Percentiles rank a stretch among this genome's conserved stretches.
These are phyloP conservation scores for Galleria mellonella DNA, from an alignment of 1,140 invertebrate species.

Conservation along the genomic window DNA sequence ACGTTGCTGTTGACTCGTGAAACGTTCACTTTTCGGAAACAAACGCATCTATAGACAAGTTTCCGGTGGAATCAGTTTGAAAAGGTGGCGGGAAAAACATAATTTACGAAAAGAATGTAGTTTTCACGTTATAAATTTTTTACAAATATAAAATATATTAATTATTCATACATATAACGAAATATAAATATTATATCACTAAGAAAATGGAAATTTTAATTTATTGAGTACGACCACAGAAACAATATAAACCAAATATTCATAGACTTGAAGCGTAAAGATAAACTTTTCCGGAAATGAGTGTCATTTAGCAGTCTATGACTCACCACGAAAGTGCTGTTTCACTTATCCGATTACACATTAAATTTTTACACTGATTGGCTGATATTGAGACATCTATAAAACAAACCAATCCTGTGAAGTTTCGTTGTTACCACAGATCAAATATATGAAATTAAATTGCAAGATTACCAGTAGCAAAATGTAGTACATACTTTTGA, in stretches of 20 bases:
- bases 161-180: slow-evolving; percentile 10
- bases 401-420: slow-evolving; percentile 22
- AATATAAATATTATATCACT: slow-evolving; percentile 16
- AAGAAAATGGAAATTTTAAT: neutral
- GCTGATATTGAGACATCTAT: slow-evolving; percentile 26
- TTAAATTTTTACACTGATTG: slow-evolving; percentile 1
- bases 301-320: slow-evolving; percentile 65
- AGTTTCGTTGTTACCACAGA: neutral
- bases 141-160: slow-evolving; percentile 1
- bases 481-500: no score
- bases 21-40: slow-evolving; percentile 73
- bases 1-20: slow-evolving; percentile 75
- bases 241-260: slow-evolving; percentile 20
- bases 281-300: slow-evolving; percentile 63
- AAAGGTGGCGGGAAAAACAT: slow-evolving; percentile 52
- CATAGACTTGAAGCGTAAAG: slow-evolving; percentile 17
- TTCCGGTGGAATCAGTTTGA: slow-evolving; percentile 68
- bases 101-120: neutral
- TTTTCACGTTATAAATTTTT: neutral
- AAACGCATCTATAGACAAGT: slow-evolving; percentile 73
- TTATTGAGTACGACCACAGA: slow-evolving; percentile 10
- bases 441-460: no score
- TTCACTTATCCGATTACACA: slow-evolving; percentile 35
- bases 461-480: neutral
- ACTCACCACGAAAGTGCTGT: slow-evolving; percentile 49